A percentile compares a stretch with the other conserved stretches of the same genome.
Evolutionary conservation across 2,113 vertebrate species (phyloP).

Genomic region (Polypterus senegalus): DNA sequence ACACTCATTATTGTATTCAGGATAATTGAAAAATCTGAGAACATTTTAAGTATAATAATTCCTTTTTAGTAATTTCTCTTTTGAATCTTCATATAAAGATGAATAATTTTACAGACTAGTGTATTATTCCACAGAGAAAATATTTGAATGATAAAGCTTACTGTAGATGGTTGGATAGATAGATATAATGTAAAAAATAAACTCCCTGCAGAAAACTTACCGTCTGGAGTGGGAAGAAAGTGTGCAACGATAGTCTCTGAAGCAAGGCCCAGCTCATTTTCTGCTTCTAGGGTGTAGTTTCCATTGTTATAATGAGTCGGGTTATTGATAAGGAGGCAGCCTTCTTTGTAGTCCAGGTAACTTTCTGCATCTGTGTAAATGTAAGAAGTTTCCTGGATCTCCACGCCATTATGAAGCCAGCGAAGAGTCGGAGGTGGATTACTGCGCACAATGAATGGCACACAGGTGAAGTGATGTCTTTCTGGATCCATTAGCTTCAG

Average conservation of each 20-base stretch:
- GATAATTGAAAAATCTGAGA: no score
- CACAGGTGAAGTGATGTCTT: slow-evolving; percentile 79
- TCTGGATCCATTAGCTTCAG: slow-evolving; percentile 77
- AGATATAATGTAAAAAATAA: no score
- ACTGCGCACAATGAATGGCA: slow-evolving; percentile 82
- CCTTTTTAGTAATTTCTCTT: no score
- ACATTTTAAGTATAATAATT: no score
- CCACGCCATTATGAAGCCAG: slow-evolving; percentile 75
- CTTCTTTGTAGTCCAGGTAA: slow-evolving; percentile 79
- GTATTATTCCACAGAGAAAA: no score
- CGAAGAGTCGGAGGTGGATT: slow-evolving; percentile 79
- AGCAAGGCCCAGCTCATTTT: slow-evolving; percentile 72
- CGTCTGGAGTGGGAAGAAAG: slow-evolving; percentile 65
- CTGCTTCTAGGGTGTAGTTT: slow-evolving; percentile 89
- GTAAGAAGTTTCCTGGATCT: slow-evolving; percentile 66
- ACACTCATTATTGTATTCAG: no score
- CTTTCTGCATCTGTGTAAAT: slow-evolving; percentile 73
- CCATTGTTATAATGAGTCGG: slow-evolving; percentile 94
- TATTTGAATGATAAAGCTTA: no score
- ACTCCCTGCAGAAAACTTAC: background rate
- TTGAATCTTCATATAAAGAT: no score
- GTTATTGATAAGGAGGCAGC: slow-evolving; percentile 86
- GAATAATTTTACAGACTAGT: no score
- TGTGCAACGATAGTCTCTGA: slow-evolving; percentile 82
- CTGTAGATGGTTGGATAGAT: no score